Base-by-base conservation (phyloP, 2,888 invertebrate genomes). In the Ernsta delagoae region DNA sequence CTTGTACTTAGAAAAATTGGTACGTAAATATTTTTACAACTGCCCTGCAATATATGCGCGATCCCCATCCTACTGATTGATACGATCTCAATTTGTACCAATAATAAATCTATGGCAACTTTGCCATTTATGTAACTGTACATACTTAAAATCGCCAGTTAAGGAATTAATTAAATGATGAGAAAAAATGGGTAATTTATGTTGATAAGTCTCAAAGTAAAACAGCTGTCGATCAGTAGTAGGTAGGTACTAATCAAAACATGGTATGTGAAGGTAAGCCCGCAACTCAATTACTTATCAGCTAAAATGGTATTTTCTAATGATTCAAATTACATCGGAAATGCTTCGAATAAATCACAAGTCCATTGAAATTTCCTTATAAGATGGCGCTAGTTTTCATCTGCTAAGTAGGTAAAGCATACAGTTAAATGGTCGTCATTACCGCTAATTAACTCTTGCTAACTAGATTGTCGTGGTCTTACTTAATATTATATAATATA, bases 311-410 rank as follows among this genome's bases (percentile, higher is more conserved):
- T 9, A 2, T 60, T 59, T 65, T 41, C 59, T 34, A 41, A 66
- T 43, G 53, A 53, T 12, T 60, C 7, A 50, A 50, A 59, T 53
- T 12, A 24, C 60, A 60, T 66, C 59, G 59, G 53, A 59, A 54
- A 60, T 59, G 60, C 53, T 60, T 50, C 39, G 34, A 54, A 66
- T 66, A 62, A 16, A 62, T 50, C 11, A 39, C 50, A 12, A 39
- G 48, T n/a, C 36, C 16, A 39, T 45, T 65, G 31, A 53, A 43
- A 36, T 63, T 39, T 63, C 54, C 48, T 31, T 61, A 61, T 61
- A 61, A 39, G 43, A 45, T n/a, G 7, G 36, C 12, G 3, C 57
- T 56, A 56, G 57, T 57, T 34, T 57, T 39, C n/a, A 12, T 57
- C 31, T 56, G 12, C 31, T 31, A n/a, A n/a, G n/a, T n/a, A n/a